Evolutionary conservation across 2,113 vertebrate species (phyloP).

Genomic region (Equus quagga): DNA sequence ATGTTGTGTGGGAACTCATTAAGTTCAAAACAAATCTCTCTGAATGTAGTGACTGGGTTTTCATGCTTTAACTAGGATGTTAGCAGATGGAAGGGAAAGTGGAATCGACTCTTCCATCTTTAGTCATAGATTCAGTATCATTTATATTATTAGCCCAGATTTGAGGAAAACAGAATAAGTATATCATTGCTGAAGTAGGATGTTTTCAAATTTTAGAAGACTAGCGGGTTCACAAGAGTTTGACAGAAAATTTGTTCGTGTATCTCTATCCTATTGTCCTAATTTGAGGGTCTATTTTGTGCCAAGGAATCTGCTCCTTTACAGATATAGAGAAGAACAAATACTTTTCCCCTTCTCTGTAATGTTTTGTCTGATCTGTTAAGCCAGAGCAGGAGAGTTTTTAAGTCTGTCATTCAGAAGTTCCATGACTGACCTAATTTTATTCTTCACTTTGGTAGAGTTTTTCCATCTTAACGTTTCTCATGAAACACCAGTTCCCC

Average conservation of each 20-base stretch:
- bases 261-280: not conserved
- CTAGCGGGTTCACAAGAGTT: not conserved
- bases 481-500: not conserved
- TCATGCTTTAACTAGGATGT: not conserved
- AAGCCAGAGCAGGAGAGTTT: not conserved
- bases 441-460: not conserved
- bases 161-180: not conserved
- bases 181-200: not conserved
- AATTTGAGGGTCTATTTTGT: not conserved
- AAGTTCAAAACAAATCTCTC: not conserved
- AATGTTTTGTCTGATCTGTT: not conserved
- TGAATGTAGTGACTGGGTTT: not conserved
- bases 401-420: not conserved
- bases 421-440: not conserved
- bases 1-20: not conserved
- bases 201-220: not conserved
- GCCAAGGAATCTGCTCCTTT: not conserved
- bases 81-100: not conserved
- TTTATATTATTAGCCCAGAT: not conserved
- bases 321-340: not conserved
- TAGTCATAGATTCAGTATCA: not conserved
- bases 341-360: not conserved
- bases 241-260: not conserved
- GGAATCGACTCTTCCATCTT: not conserved
- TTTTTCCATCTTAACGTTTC: not conserved